phyloP scores from a whole-genome alignment of 1,140 invertebrate species.

The Anadara kagoshimensis region DNA sequence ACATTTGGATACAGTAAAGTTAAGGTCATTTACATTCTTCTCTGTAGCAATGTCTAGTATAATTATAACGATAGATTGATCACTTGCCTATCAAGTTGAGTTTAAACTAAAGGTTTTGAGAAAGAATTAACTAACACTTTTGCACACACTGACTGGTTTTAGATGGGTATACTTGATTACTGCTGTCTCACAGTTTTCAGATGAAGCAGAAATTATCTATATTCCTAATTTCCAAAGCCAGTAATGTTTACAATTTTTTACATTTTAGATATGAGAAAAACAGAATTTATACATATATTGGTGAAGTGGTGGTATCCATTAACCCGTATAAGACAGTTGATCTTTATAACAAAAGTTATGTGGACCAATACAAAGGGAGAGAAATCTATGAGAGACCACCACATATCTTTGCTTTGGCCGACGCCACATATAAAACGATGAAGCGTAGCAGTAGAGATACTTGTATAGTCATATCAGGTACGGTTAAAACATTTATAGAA shows the following conservation, averaged over 20 bases:
- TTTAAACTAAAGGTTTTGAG: too few species aligned
- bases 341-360: slow-evolving; percentile 96
- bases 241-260: slow-evolving; percentile 10
- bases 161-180: too few species aligned
- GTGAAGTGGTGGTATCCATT: slow-evolving; percentile 99
- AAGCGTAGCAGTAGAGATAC: slow-evolving; percentile 92
- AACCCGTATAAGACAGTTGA: slow-evolving; percentile 99
- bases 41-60: too few species aligned
- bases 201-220: too few species aligned
- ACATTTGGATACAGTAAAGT: too few species aligned
- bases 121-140: too few species aligned
- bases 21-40: too few species aligned
- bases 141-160: too few species aligned
- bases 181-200: too few species aligned
- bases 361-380: slow-evolving; percentile 98
- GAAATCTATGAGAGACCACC: slow-evolving; percentile 99
- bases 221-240: too few species aligned
- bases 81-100: too few species aligned
- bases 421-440: slow-evolving; percentile 99
- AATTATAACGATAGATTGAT: too few species aligned
- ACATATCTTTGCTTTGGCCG: slow-evolving; percentile 99
- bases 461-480: slow-evolving; percentile 92
- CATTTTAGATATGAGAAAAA: slow-evolving; percentile 80
- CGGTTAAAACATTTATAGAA: background rate
- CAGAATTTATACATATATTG: slow-evolving; percentile 98